These are phyloP conservation scores for Eremobia ochroleuca DNA, from an alignment of 2,888 invertebrate species.

Conservation along the genomic window DNA sequence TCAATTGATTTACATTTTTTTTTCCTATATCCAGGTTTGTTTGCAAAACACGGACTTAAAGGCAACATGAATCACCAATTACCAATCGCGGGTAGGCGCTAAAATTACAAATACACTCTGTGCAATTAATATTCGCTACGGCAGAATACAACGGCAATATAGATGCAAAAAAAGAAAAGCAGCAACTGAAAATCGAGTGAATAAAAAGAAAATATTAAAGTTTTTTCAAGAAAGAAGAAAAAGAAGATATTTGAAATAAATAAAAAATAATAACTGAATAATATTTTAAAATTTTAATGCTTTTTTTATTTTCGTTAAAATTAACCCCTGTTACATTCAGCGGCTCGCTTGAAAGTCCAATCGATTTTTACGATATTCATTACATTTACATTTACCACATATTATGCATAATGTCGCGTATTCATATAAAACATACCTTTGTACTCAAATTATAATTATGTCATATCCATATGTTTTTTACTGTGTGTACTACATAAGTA, in stretches of 20 bases:
- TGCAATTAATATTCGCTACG: conserved; percentile 29
- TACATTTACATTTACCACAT: neutral
- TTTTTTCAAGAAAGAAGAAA: neutral
- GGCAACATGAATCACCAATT: neutral
- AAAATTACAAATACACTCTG: neutral
- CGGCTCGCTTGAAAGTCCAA: neutral
- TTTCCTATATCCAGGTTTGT: neutral
- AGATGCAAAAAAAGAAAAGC: neutral
- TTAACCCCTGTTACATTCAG: neutral
- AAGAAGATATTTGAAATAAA: neutral
- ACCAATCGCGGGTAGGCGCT: neutral
- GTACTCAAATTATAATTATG: too few relatives aligned
- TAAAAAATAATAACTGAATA: neutral
- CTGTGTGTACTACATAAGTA: too few relatives aligned
- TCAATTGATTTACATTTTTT: conserved; percentile 23
- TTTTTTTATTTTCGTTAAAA: neutral
- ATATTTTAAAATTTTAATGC: neutral
- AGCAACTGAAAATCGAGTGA: neutral
- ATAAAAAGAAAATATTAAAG: neutral
- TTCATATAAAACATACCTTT: too few relatives aligned
- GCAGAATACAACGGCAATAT: conserved; percentile 15
- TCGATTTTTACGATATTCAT: neutral
- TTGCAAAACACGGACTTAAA: conserved; percentile 3
- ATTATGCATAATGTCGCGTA: neutral
- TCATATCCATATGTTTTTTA: too few relatives aligned